phyloP scores from a whole-genome alignment of 2,888 invertebrate genomes.

The Dasysyrphus tricinctus region DNA sequence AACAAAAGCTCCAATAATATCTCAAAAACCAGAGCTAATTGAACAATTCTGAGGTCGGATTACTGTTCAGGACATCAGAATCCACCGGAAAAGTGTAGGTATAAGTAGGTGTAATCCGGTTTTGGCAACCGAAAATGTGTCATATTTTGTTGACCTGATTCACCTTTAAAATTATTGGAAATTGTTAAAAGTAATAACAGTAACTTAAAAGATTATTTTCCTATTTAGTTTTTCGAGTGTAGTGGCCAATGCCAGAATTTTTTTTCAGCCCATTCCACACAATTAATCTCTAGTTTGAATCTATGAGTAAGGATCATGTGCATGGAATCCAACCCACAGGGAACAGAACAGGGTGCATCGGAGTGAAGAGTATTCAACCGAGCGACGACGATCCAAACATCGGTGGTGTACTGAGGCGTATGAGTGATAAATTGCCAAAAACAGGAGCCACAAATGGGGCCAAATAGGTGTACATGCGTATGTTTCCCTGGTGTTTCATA shows the following conservation, averaged over 20 bases:
- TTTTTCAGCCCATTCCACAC: conserved; percentile 60
- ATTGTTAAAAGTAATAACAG: background rate
- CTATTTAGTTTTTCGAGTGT: conserved; percentile 12
- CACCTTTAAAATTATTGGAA: background rate
- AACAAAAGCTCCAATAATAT: too few relatives aligned
- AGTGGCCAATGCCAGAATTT: background rate
- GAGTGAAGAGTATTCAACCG: background rate
- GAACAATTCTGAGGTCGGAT: background rate
- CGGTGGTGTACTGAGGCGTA: conserved; percentile 47
- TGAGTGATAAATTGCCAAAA: conserved; percentile 71
- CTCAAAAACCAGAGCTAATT: too few relatives aligned
- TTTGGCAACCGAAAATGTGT: too few relatives aligned
- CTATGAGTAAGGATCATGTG: conserved; percentile 33
- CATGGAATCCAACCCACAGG: conserved; percentile 15
- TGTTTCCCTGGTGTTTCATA: conserved; percentile 29
- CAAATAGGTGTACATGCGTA: conserved; percentile 36
- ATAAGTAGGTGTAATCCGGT: too few relatives aligned
- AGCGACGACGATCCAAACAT: conserved; percentile 30
- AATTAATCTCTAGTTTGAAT: conserved; percentile 54
- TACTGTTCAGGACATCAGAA: too few relatives aligned
- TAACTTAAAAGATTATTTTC: background rate
- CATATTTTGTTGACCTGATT: background rate
- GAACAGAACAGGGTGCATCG: conserved; percentile 28
- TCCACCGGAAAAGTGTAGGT: too few relatives aligned
- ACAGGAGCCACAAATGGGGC: conserved; percentile 15